These are phyloP conservation scores for Aproaerema taeniolella DNA, from an alignment of 2,888 invertebrate species.

Conservation along the genomic window DNA sequence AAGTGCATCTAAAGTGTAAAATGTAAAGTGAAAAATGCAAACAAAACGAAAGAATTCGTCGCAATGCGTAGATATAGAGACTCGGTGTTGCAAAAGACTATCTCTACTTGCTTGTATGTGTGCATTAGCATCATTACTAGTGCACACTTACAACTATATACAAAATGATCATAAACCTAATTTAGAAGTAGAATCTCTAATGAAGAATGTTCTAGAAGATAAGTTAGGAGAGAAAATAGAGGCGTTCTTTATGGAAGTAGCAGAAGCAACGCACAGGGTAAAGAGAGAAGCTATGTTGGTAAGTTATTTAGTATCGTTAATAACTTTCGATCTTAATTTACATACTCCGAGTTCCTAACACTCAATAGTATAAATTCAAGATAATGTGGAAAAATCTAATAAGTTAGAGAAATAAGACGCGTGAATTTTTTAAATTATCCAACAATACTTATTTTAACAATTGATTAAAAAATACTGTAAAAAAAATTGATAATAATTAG, in stretches of 20 bases:
- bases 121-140: conserved; percentile 50
- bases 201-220: conserved; percentile 43
- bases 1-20: too few species aligned
- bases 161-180: conserved; percentile 27
- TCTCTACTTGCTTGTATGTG: conserved; percentile 55
- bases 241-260: conserved; percentile 39
- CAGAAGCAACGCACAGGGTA: conserved; percentile 33
- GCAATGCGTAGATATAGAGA: conserved; percentile 25
- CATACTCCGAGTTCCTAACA: too few species aligned
- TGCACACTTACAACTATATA: conserved; percentile 53
- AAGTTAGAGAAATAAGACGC: too few species aligned
- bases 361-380: too few species aligned
- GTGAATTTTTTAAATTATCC: too few species aligned
- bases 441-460: too few species aligned
- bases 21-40: conserved; percentile 7
- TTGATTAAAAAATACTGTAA: too few species aligned
- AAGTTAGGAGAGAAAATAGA: conserved; percentile 49
- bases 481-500: too few species aligned
- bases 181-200: conserved; percentile 31
- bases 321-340: too few species aligned
- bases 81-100: conserved; percentile 43
- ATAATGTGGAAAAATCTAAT: too few species aligned
- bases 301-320: too few species aligned
- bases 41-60: conserved; percentile 22
- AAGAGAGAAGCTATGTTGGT: conserved; percentile 68